Evolutionary conservation across 2,113 vertebrate genomes (phyloP), one percentile per base, ranked within the genome.

Genomic region (Crypturellus undulatus): DNA sequence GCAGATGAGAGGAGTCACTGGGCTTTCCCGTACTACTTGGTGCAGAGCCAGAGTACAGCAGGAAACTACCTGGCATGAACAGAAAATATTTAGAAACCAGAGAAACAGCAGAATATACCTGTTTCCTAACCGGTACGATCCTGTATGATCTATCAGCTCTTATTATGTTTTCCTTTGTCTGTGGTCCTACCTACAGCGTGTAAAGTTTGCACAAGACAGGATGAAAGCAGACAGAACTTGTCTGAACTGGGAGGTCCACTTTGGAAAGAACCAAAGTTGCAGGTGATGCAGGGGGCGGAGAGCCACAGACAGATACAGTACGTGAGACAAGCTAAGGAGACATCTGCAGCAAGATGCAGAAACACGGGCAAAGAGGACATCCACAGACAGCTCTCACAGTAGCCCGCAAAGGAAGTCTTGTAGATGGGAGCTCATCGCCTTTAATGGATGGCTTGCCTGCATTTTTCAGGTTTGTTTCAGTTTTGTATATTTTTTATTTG

Each of bases 381-480:
- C 64, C 8, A 2, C 0, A 0, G 43, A 5, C 22, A 70, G 77
- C 2, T 2, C 24, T 34, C 3, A 1, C 20, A 60, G 42, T 51
- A 58, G 63, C 59, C 34, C 17, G 32, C 9, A 20, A 67, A 79
- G 32, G 36, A 32, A 76, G 18, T 78, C 65, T 42, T 87, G n/a
- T 49, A 64, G 42, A 16, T 47, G 8, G 0, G 7, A 36, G 8
- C 12, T 78, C 43, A 24, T 3, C 3, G 2, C 14, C 30, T 83
- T 79, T 82, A 47, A 49, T 63, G 79, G 49, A 26, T 36, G 52
- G n/a, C n/a, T 24, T 1, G 1, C 22, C 56, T 34, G 4, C 32
- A 22, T 42, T 56, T 51, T 40, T 45, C 0, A 0, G 19, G 6
- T 38, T 71, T 84, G 40, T 67, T 78, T 78, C 78, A 60, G 28